Base-by-base conservation (phyloP, 1,140 invertebrate genomes). In the Tetramorium parvispinum region DNA sequence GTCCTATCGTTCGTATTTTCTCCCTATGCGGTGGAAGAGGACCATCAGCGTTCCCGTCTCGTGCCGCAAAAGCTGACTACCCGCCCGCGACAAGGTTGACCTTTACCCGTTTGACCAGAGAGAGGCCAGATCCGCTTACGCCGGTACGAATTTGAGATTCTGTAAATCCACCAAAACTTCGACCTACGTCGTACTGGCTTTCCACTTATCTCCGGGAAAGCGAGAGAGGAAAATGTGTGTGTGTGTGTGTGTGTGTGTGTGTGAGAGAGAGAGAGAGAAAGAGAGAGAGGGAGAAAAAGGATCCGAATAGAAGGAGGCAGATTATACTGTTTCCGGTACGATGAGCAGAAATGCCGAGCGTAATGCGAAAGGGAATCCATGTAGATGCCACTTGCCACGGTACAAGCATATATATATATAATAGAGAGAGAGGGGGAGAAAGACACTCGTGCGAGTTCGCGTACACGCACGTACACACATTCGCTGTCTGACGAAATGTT, bases 161-260 rank as follows among this genome's bases (percentile, higher is more conserved):
- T 78, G 89, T 90, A 91, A 91, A 90, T 90, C 87, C 85, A 85
- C 68, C 88, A 70, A 87, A 87, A 90, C 88, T 90, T 89, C 70
- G 59, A 89, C 79, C 88, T 87, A 89, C 79, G 85, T 87, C 79
- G 63, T 70, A 16, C 87, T 76, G 65, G 87, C 87, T 89, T 89
- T 88, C 86, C 68, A 88, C 88, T 89, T 89, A 88, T 89, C 81
- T 85, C 53, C 37, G 77, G 65, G 53, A 73, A 66, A 63, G 59
- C 66, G 85, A 70, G 81, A 55, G 49, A 24, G 40, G 21, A 55
- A 55, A 6, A 32, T 46, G 16, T 27, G 21, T 43, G 21, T 27
- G 21, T 6, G n/a, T n/a, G n/a, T 46, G 16, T 27, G 21, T 43
- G 21, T 27, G 21, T 6, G n/a, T n/a, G n/a, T n/a, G n/a, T n/a